Conservation (phyloP, 2,888 invertebrate genomes). For the Hirtodrosophila duncani region DNA sequence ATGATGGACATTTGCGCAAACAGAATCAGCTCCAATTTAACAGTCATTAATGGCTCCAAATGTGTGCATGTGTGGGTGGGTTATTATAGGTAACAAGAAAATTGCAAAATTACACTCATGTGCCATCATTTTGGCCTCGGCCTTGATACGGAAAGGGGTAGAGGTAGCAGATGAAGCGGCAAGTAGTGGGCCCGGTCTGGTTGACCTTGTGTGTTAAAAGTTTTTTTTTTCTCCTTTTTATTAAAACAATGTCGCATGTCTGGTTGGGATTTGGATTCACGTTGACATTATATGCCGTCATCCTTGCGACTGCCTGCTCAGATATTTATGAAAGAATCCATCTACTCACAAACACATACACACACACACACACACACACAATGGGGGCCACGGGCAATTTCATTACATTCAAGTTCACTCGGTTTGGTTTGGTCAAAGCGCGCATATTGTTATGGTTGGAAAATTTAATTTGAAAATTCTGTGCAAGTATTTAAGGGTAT, state of each 20-base stretch:
- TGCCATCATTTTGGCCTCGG: conserved; percentile 27
- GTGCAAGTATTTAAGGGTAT: neutral
- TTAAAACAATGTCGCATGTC: conserved; percentile 8
- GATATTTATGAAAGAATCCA: conserved; percentile 66
- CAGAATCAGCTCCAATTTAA: too few relatives aligned
- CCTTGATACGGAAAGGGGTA: conserved; percentile 10
- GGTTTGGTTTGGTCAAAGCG: neutral
- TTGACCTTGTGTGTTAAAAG: too few relatives aligned
- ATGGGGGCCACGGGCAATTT: conserved; percentile 4
- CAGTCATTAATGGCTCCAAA: neutral
- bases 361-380: conserved; percentile 11
- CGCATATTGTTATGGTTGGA: conserved; percentile 27
- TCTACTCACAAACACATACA: too few relatives aligned
- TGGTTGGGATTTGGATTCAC: neutral
- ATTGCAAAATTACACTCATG: conserved; percentile 53
- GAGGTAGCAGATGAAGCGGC: neutral
- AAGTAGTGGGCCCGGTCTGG: too few relatives aligned
- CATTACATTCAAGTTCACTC: conserved; percentile 29
- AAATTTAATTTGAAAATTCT: conserved; percentile 19
- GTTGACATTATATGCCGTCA: conserved; percentile 59
- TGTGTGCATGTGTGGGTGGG: conserved; percentile 18
- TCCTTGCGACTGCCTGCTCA: conserved; percentile 44
- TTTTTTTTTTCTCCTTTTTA: conserved; percentile 11
- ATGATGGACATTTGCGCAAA: conserved; percentile 21
- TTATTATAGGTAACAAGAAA: conserved; percentile 45